Base-by-base conservation (phyloP, 2,113 vertebrate genomes). In the Corythornis vintsioides region DNA sequence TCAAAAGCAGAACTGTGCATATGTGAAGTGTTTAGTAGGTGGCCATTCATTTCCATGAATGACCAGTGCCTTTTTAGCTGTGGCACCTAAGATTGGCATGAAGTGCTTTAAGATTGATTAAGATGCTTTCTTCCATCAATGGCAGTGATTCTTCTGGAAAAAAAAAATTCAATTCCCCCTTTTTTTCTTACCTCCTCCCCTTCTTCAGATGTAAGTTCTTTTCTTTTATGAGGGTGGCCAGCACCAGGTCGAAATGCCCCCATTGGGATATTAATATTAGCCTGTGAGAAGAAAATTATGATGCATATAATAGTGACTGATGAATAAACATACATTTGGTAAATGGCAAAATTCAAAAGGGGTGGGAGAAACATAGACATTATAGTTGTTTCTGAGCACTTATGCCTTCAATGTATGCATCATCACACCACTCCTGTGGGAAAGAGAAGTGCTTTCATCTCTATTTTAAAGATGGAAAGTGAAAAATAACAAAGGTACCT, bases 201-300 rank as follows among this genome's bases (percentile, higher is more conserved):
- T 90, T 98, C 98, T 86, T 98, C 98, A 61, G 95, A 96, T 95
- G 98, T 97, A 90, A 98, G 94, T 95, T 99, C 99, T 99, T 98
- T 99, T 98, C 98, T 99, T 97, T 97, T 98, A 33, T 98, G 98
- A 96, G 99, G 99, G 96, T 98, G 99, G 85, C 99, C 99, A 52
- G 98, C 99, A 97, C 99, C 99, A 85, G 99, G 99, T 96, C 98
- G 98, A 97, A 99, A 98, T 94, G 98, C 99, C 97, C 99, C 99
- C 99, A 99, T 99, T 78, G 99, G 99, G 97, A 99, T 99, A 97
- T 99, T 99, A 96, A 99, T 98, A 97, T 99, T 99, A 97, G 99
- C 99, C 99, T 99, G 97, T 71, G 86, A 94, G 89, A 81, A 96
- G 91, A 94, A 98, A 92, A 97, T 84, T 2, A 72, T 38, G 17